Evolutionary conservation across 2,888 invertebrate species (phyloP).

Genomic region (Malachius bipustulatus): DNA sequence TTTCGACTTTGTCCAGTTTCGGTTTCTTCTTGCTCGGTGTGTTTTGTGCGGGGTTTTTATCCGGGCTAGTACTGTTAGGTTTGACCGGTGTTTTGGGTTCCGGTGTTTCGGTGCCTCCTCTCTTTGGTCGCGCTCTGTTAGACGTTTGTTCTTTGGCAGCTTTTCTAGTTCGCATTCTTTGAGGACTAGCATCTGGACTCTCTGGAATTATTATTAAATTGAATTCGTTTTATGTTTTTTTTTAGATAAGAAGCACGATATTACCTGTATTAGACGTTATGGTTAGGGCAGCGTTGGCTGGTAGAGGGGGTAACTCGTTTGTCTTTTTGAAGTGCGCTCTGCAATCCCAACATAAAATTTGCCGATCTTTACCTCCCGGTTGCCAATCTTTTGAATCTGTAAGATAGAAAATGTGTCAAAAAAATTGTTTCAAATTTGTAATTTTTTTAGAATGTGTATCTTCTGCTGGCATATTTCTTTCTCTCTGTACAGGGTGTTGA

Average conservation of each 20-base stretch:
- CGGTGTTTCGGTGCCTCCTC: conserved; percentile 38
- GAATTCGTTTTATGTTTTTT: neutral
- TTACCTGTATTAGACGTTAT: conserved; percentile 24
- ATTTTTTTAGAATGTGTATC: too few relatives aligned
- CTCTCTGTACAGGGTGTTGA: too few relatives aligned
- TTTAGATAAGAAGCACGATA: too few relatives aligned
- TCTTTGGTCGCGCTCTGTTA: conserved; percentile 42
- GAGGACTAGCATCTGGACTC: conserved; percentile 71
- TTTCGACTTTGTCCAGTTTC: conserved; percentile 40
- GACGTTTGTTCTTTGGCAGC: conserved; percentile 59
- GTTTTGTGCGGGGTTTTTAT: conserved; percentile 16
- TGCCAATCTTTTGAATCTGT: conserved; percentile 60
- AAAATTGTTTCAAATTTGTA: too few relatives aligned
- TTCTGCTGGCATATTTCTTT: too few relatives aligned
- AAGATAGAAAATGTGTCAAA: conserved; percentile 13
- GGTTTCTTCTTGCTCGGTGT: conserved; percentile 37
- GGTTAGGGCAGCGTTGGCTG: conserved; percentile 33
- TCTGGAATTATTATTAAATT: conserved; percentile 29
- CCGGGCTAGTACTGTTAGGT: conserved; percentile 23
- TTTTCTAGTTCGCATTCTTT: conserved; percentile 78
- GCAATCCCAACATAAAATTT: conserved; percentile 63
- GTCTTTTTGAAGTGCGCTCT: conserved; percentile 64
- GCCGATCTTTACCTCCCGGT: conserved; percentile 58
- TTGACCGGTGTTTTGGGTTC: conserved; percentile 43
- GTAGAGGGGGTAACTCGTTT: conserved; percentile 54